Base-by-base conservation (phyloP, 2,797 vertebrate genomes). In the Enteromius unitaeniatus region DNA sequence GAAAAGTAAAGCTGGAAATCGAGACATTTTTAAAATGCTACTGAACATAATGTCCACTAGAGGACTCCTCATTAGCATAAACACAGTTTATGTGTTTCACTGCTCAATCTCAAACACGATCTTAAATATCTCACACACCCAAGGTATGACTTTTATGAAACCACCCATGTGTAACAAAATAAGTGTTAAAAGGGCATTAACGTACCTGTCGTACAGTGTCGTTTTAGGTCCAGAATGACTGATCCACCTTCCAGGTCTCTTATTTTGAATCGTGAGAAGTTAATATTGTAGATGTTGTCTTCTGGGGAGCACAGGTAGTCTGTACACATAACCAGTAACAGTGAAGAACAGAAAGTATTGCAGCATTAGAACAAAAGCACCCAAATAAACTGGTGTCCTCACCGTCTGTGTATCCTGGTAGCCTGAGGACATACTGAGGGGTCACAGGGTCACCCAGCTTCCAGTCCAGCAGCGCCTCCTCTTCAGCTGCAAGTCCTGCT, bases 231-330 rank as follows among this genome's bases (percentile, higher is more conserved):
- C 80, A 97, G 95, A 26, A 97, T 93, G 84, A 97, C 94, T 0
- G 94, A 94, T 85, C 97, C 95, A 0, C 94, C 94, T 89, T 95
- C 95, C 87, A 97, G 91, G 88, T 97, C 96, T 78, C 97, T 94
- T 88, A 98, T 97, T 93, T 96, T 97, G 93, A 98, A 98, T 78
- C 95, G 95, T 19, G 96, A 97, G 91, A 98, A 97, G 88, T 93
- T 95, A 72, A 98, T 96, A 79, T 95, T 96, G 92, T 96, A 97
- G 89, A 97, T 83, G 72, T 98, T 98, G 89, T 97, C 96, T 82
- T 96, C 95, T 0, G 95, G 96, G 86, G 92, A 95, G 88, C 97
- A 98, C 83, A 97, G 91, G 87, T 96, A 97, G 87, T 94, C 97
- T 96, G 91, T 77, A 70, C 10, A 69, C 10, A 82, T 55, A 49